A percentile compares a stretch with the other conserved stretches of the same genome.
These are phyloP conservation scores for Pseudorasbora parva DNA, from an alignment of 2,113 vertebrate species.

Conservation along the genomic window DNA sequence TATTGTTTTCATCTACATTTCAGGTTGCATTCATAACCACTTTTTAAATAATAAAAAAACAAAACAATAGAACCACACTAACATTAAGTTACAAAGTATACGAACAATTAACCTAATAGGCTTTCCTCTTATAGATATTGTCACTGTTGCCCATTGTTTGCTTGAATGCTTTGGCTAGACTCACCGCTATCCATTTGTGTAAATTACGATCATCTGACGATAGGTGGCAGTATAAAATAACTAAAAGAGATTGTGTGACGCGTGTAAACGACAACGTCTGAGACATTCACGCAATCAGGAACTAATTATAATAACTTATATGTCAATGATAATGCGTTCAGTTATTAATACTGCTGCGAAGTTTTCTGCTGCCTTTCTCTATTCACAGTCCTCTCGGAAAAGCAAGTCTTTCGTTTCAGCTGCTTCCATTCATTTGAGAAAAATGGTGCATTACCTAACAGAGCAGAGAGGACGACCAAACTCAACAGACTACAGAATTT, in stretches of 20 bases:
- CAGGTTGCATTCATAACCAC: neutral
- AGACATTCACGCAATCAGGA: slow-evolving; percentile 39
- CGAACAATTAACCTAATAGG: neutral
- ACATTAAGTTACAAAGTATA: neutral
- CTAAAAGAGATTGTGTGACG: neutral
- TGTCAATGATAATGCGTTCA: slow-evolving; percentile 59
- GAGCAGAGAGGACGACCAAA: slow-evolving; percentile 82
- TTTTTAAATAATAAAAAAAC: too few species aligned
- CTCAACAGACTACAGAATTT: slow-evolving; percentile 84
- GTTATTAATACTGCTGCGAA: slow-evolving; percentile 45
- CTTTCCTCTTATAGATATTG: neutral
- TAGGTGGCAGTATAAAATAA: slow-evolving; percentile 17
- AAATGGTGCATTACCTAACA: slow-evolving; percentile 79
- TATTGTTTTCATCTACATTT: neutral
- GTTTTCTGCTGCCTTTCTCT: slow-evolving; percentile 37
- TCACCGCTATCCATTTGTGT: neutral
- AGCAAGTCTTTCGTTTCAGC: slow-evolving; percentile 55
- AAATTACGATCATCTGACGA: neutral
- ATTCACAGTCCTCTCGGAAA: slow-evolving; percentile 36
- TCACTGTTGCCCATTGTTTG: neutral
- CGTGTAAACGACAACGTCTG: neutral
- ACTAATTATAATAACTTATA: neutral
- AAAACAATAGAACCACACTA: neutral
- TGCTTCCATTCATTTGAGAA: slow-evolving; percentile 52
- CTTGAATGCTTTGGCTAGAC: neutral